Percentiles rank a stretch among this genome's conserved stretches.
Evolutionary conservation across 1,140 invertebrate genomes (phyloP).

Genomic region (Solen grandis): DNA sequence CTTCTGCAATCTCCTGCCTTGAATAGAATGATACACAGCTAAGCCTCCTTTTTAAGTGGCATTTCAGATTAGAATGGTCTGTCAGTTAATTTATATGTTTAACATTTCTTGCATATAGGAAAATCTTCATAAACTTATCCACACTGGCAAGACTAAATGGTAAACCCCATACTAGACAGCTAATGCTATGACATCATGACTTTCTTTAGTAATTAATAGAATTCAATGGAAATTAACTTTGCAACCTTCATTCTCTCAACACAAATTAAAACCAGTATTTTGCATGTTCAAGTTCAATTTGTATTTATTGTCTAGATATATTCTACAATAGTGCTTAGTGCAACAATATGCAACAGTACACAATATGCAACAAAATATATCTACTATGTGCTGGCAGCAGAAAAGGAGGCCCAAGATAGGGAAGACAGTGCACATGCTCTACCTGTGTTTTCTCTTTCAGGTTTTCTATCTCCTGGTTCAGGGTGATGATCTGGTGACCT

Average conservation of each 20-base stretch:
- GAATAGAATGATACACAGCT: not conserved
- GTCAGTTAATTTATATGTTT: not conserved
- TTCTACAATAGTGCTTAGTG: not conserved
- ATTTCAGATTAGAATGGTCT: not conserved
- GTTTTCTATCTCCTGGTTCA: slow-evolving; percentile 39
- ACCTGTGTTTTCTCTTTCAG: slow-evolving; percentile 51
- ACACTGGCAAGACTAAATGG: no score
- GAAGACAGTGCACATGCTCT: not conserved
- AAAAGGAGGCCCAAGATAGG: not conserved
- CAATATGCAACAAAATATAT: not conserved
- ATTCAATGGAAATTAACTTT: no score
- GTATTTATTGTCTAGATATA: not conserved
- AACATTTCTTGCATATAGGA: not conserved
- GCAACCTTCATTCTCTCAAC: no score
- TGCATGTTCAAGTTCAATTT: not conserved
- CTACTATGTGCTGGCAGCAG: no score
- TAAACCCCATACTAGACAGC: no score
- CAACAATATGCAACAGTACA: not conserved
- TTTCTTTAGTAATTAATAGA: no score
- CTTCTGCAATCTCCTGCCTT: slow-evolving; percentile 45
- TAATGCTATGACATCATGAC: no score
- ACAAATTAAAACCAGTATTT: not conserved
- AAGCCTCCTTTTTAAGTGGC: not conserved
- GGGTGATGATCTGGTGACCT: slow-evolving; percentile 41
- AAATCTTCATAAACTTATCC: no score